phyloP scores from a whole-genome alignment of 2,797 vertebrate species.

The Malacoraja senta region DNA sequence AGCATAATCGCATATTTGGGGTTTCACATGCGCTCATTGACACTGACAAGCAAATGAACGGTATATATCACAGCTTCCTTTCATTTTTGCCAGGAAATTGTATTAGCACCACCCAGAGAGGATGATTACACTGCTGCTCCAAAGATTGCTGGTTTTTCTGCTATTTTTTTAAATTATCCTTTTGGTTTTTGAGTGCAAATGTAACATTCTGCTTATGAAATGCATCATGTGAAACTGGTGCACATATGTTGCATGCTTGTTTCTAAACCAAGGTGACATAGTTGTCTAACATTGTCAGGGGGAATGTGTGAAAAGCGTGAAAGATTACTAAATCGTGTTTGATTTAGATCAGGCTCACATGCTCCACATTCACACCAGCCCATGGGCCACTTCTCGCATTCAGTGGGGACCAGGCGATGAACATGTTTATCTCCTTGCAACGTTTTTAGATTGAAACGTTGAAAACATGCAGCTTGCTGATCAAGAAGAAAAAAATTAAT shows the following conservation, averaged over 20 bases:
- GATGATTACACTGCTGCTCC: background rate
- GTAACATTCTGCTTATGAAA: background rate
- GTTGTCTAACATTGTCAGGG: background rate
- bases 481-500: background rate
- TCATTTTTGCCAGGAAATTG: background rate
- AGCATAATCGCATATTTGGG: background rate
- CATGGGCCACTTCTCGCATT: background rate
- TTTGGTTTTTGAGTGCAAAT: background rate
- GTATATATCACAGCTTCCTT: background rate
- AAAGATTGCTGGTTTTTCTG: background rate
- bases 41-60: background rate
- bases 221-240: background rate
- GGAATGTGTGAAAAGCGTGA: background rate
- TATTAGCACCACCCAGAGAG: background rate
- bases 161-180: background rate
- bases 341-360: background rate
- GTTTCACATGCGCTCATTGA: background rate
- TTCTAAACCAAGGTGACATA: background rate
- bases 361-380: background rate
- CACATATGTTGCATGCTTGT: background rate
- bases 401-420: too few relatives aligned
- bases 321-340: background rate
- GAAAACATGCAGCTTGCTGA: background rate
- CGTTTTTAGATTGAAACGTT: background rate
- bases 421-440: background rate